Evolutionary conservation across 2,797 vertebrate species (phyloP).

Genomic region (Fistularia commersonii): DNA sequence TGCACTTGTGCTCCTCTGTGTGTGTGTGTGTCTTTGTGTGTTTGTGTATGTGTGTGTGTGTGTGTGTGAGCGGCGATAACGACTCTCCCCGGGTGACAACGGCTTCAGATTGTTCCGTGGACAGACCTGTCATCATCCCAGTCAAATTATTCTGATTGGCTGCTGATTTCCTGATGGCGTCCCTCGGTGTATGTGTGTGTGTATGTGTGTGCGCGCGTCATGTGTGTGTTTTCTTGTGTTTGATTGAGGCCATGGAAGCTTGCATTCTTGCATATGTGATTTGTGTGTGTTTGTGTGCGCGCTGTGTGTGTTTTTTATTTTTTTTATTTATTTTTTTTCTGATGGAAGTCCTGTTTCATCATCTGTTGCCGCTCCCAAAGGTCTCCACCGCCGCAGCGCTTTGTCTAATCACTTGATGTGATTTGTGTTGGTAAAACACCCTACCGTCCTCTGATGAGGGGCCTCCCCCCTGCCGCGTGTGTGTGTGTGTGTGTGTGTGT

Average conservation of each 20-base stretch:
- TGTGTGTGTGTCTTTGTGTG: slow-evolving; percentile 8
- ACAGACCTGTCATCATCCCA: slow-evolving; percentile 74
- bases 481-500: too few species aligned
- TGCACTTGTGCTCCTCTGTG: slow-evolving; percentile 6
- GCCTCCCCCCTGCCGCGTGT: slow-evolving; percentile 48
- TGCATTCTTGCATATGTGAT: slow-evolving; percentile 66
- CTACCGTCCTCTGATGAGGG: slow-evolving; percentile 63
- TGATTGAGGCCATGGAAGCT: slow-evolving; percentile 53
- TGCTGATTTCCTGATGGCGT: slow-evolving; percentile 76
- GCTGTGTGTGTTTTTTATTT: slow-evolving; percentile 37
- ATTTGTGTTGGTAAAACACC: slow-evolving; percentile 77
- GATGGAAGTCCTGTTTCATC: slow-evolving; percentile 61
- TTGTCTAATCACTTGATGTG: slow-evolving; percentile 81
- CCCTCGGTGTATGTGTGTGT: slow-evolving; percentile 41
- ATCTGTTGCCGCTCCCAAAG: slow-evolving; percentile 58
- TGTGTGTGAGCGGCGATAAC: slow-evolving; percentile 28
- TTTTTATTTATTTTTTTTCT: slow-evolving; percentile 59
- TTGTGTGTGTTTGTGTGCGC: slow-evolving; percentile 39
- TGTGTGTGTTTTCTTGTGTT: too few species aligned
- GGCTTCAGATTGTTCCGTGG: slow-evolving; percentile 53
- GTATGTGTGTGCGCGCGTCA: slow-evolving; percentile 18
- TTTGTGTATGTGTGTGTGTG: slow-evolving; percentile 13
- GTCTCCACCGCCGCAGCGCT: slow-evolving; percentile 55
- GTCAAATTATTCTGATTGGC: slow-evolving; percentile 83
- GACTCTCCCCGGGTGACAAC: slow-evolving; percentile 43